These are phyloP conservation scores for Cygnus atratus DNA, from an alignment of 2,113 vertebrate species.

Conservation along the genomic window DNA sequence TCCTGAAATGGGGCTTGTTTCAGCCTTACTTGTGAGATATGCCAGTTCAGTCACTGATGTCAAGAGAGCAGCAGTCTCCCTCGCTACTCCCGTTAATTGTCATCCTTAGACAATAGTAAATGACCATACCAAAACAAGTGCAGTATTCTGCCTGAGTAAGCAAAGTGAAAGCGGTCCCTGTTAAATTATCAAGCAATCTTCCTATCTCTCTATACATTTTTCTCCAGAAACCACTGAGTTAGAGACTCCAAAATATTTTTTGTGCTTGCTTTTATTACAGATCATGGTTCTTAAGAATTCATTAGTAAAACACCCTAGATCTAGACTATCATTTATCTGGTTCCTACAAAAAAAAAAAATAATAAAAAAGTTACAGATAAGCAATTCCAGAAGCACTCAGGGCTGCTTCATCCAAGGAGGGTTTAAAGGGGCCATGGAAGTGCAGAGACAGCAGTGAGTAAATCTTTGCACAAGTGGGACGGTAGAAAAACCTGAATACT, in stretches of 20 bases:
- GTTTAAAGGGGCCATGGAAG: not conserved
- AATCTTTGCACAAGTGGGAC: not conserved
- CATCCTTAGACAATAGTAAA: not conserved
- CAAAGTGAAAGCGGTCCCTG: not conserved
- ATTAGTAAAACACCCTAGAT: not conserved
- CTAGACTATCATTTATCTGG: not conserved
- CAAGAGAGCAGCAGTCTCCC: not conserved
- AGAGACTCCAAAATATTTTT: not conserved
- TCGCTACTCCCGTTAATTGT: not conserved
- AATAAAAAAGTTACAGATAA: not conserved
- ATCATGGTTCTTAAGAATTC: not conserved
- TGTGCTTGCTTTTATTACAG: not conserved
- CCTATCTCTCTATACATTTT: not conserved
- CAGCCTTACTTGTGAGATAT: not conserved
- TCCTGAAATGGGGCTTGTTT: not conserved
- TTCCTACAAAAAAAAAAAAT: not conserved
- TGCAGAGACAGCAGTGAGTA: not conserved
- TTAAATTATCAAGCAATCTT: not conserved
- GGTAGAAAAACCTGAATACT: not conserved
- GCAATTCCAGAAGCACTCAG: not conserved
- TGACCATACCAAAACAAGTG: not conserved
- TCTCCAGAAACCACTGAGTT: not conserved
- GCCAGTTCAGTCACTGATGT: not conserved
- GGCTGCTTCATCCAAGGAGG: not conserved
- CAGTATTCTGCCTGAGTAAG: not conserved